A percentile compares a stretch with the other conserved stretches of the same genome.
phyloP scores from a whole-genome alignment of 2,888 invertebrate species.

The Oxystoma pomonae region DNA sequence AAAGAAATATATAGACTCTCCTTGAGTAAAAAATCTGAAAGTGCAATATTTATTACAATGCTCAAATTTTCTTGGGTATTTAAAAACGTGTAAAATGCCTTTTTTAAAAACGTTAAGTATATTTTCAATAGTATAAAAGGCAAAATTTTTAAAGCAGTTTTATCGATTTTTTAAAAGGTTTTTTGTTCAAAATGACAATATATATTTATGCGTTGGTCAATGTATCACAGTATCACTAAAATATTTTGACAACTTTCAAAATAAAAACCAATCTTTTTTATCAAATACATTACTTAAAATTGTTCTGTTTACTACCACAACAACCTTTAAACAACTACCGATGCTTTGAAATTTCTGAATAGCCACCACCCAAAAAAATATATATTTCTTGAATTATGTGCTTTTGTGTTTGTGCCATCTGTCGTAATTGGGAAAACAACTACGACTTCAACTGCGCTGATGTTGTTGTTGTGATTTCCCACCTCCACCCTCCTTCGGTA shows the following conservation, averaged over 20 bases:
- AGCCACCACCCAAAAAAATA: no score
- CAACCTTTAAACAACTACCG: not conserved
- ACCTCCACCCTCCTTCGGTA: no score
- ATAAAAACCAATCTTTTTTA: not conserved
- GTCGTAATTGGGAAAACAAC: no score
- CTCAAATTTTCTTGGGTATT: not conserved
- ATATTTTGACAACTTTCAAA: not conserved
- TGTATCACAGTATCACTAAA: not conserved
- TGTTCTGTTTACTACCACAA: not conserved
- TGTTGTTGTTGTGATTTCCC: no score
- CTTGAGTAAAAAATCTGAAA: no score
- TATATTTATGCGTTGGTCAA: not conserved
- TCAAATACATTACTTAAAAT: not conserved
- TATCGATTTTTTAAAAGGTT: not conserved
- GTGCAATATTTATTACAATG: not conserved
- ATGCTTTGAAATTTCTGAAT: no score
- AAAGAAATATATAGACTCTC: no score
- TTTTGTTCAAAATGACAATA: not conserved
- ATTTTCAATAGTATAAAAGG: not conserved
- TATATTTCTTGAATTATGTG: no score
- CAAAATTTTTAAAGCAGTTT: not conserved
- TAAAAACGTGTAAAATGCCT: not conserved
- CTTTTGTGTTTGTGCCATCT: no score
- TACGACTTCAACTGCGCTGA: no score
- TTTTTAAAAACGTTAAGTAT: not conserved